Evolutionary conservation across 2,888 invertebrate species (phyloP).

Genomic region (Ischnura elegans): DNA sequence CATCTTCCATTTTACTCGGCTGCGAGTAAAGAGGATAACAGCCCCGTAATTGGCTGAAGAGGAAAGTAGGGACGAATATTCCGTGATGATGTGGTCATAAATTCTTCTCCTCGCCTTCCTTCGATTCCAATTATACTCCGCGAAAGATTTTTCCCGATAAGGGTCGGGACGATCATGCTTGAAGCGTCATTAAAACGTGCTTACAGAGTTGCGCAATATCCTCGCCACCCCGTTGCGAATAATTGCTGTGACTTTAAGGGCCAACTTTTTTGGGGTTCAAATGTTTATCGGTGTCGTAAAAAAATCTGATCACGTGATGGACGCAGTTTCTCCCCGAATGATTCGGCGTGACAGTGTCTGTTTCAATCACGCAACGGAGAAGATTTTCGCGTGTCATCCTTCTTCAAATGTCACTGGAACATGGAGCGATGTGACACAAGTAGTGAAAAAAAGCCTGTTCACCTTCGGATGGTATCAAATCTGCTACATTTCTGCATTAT

Average conservation of each 20-base stretch:
- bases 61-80: too few species aligned
- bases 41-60: neutral
- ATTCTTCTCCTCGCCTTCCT: neutral
- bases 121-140: constrained; percentile 34
- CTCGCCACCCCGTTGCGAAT: neutral
- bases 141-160: neutral
- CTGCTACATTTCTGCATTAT: neutral
- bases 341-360: neutral
- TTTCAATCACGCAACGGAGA: neutral
- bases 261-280: neutral
- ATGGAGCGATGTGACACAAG: neutral
- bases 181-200: neutral
- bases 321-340: neutral
- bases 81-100: neutral
- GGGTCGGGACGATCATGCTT: neutral
- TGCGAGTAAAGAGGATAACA: neutral
- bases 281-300: neutral
- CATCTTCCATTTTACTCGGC: too few species aligned
- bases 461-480: neutral
- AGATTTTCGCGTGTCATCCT: neutral
- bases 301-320: neutral
- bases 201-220: neutral
- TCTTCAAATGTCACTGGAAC: neutral
- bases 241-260: neutral
- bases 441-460: neutral